A percentile compares a stretch with the other conserved stretches of the same genome.
Evolutionary conservation across 2,797 vertebrate genomes (phyloP).

Genomic region (Anguilla anguilla): DNA sequence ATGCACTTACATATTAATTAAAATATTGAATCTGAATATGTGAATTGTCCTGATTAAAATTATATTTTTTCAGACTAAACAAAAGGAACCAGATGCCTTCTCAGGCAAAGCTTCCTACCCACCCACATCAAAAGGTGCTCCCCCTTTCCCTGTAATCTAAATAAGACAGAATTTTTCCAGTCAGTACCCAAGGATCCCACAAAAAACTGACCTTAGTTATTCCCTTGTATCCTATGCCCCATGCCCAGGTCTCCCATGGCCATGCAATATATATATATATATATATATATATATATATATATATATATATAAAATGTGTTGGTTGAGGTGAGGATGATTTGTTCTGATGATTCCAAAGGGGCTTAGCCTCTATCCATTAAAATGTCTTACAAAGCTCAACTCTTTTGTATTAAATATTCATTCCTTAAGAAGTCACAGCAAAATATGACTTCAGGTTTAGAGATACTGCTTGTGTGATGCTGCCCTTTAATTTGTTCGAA

Average conservation of each 20-base stretch:
- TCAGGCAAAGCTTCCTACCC: neutral
- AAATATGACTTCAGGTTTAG: neutral
- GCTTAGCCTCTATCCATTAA: neutral
- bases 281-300: neutral
- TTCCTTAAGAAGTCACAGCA: neutral
- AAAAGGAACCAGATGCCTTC: neutral
- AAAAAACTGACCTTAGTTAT: neutral
- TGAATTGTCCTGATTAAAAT: no score
- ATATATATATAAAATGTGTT: neutral
- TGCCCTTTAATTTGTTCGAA: constrained; percentile 15
- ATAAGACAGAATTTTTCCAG: neutral
- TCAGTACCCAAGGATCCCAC: neutral
- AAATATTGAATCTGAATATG: no score
- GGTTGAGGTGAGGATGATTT: neutral
- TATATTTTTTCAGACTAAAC: neutral
- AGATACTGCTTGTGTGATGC: neutral
- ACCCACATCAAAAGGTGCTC: neutral
- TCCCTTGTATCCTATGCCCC: neutral
- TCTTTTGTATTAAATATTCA: constrained; percentile 22
- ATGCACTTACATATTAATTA: no score
- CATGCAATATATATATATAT: neutral
- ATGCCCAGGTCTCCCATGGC: neutral
- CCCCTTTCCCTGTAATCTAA: neutral
- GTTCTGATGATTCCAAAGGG: neutral
- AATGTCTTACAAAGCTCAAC: constrained; percentile 16